Percentiles rank a stretch among this genome's conserved stretches.
These are phyloP conservation scores for Pantherophis vulpinus DNA, from an alignment of 2,797 vertebrate genomes.

Conservation along the genomic window DNA sequence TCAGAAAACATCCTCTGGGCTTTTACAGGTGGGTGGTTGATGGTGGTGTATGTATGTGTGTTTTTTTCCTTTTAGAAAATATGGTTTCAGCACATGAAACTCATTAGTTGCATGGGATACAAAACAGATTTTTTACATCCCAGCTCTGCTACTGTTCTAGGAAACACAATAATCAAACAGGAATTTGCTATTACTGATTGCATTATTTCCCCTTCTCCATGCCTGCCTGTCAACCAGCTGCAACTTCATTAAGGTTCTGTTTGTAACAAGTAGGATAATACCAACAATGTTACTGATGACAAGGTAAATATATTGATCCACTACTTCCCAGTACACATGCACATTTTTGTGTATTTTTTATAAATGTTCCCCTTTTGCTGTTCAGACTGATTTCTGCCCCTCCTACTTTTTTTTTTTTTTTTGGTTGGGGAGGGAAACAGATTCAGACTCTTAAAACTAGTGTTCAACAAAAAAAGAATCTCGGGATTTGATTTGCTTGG, in stretches of 20 bases:
- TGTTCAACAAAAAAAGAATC: not conserved
- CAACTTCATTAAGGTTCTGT: not conserved
- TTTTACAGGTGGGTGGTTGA: not conserved
- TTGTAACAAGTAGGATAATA: not conserved
- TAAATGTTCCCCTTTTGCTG: not conserved
- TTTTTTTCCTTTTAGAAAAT: not conserved
- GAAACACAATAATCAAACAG: not conserved
- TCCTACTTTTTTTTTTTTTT: too few species aligned
- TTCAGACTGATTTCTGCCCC: not conserved
- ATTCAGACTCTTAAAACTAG: not conserved
- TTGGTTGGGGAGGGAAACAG: not conserved
- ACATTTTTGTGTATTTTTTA: not conserved
- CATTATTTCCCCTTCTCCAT: not conserved
- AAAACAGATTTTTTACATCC: not conserved
- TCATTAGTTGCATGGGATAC: conserved; percentile 3
- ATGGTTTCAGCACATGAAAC: not conserved
- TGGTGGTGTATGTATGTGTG: not conserved
- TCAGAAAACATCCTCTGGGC: not conserved
- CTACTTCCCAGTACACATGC: not conserved
- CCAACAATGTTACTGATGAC: not conserved
- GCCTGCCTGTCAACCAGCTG: not conserved
- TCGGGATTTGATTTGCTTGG: not conserved
- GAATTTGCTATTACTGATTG: not conserved
- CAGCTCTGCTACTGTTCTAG: not conserved
- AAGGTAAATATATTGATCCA: not conserved